Percentiles rank a stretch among this genome's conserved stretches.
Conservation (phyloP, 92 coral and sea anemone species). For the Zoanthus sociatus region DNA sequence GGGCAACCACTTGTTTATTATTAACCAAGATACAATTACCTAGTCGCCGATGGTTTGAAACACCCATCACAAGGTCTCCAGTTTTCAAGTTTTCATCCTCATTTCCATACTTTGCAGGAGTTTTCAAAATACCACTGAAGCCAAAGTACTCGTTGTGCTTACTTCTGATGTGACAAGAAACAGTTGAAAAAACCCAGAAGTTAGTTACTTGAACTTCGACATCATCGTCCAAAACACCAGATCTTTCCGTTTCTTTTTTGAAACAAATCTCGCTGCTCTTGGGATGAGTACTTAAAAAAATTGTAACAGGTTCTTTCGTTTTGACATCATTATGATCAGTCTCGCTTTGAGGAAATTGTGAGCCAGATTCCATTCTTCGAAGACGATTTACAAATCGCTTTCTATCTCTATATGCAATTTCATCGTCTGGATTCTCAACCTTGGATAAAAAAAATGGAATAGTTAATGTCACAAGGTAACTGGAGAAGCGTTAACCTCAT, state of each 20-base stretch:
- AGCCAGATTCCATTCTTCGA: conserved; percentile 29
- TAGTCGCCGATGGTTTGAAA: conserved; percentile 29
- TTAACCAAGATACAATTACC: conserved; percentile 48
- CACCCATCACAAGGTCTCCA: conserved; percentile 57
- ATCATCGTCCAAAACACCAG: background rate
- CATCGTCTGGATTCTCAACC: conserved; percentile 56
- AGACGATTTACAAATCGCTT: conserved; percentile 72
- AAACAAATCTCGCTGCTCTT: conserved; percentile 34
- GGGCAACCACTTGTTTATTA: conserved; percentile 20
- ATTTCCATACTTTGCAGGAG: background rate
- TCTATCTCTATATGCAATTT: conserved; percentile 64
- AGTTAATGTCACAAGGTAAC: background rate
- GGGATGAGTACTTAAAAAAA: conserved; percentile 46
- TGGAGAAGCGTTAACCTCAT: background rate
- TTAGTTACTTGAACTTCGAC: conserved; percentile 47
- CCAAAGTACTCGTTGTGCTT: conserved; percentile 27
- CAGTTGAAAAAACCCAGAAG: conserved; percentile 47
- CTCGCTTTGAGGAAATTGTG: conserved; percentile 3
- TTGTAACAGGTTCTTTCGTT: background rate
- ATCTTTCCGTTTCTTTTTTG: conserved; percentile 33
- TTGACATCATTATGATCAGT: background rate
- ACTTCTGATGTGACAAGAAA: background rate
- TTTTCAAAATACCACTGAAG: conserved; percentile 50
- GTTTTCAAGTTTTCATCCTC: background rate
- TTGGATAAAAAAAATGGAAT: conserved; percentile 3